Base-by-base conservation (phyloP, 53 echinoderm and acorn worm species). In the Actinopyga echinites region DNA sequence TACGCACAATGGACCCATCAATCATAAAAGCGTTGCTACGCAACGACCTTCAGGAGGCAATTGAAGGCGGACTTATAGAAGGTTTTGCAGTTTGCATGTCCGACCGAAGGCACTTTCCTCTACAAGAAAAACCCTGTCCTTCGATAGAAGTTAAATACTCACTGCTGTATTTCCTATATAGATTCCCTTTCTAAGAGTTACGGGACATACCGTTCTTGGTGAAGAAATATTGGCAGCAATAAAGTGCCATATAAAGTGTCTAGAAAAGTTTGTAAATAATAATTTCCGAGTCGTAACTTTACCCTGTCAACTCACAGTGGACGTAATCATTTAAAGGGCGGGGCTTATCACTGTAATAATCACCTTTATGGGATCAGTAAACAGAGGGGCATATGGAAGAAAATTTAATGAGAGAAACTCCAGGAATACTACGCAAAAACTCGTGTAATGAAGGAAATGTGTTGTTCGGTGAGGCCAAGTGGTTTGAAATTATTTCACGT, bases 1-100 rank as follows among this genome's bases (percentile, higher is more conserved):
- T 56, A 55, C 29, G 77, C 54, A 77, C 77, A 77, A 77, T 55
- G 77, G 77, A 55, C 77, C 54, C 23, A 77, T 77, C 77, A 77
- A 77, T 77, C 77, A 77, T 77, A 53, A 21, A 19, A 28, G 7
- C 28, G 31, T 54, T 77, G 56, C 77, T 49, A 45, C n/a, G 77
- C 77, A 56, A 77, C 77, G 26, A 30, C 30, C 49, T 49, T 49
- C 49, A 49, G 49, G 49, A 49, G 17, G 49, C 49, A 49, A 49
- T 49, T 49, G 49, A 17, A 49, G 49, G 49, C 49, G 49, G 49
- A 17, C 17, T 49, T 49, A 49, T 17, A 49, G 49, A 49, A 13
- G 15, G 49, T 15, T 49, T 49, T 49, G 49, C 49, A 15, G 49
- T 15, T 49, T 15, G 49, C 49, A 15, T 49, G 49, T 15, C 17